Base-by-base conservation (phyloP, 2,797 vertebrate species). In the Hyperoplus immaculatus region DNA sequence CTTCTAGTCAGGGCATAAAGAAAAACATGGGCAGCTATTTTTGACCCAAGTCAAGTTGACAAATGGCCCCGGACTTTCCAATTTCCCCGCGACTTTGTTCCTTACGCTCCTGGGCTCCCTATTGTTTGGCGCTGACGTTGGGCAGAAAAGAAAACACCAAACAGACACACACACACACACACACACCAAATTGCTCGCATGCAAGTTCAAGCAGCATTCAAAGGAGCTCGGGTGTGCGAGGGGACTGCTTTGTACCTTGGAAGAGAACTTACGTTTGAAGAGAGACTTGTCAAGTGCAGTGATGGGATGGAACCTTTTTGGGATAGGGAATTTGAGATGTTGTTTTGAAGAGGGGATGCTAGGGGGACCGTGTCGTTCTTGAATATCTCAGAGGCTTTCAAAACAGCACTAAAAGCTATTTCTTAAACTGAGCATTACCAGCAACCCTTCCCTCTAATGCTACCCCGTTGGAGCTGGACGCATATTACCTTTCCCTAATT, bases 401-500 rank as follows among this genome's bases (percentile, higher is more conserved):
- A 80, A 62, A 36, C 63, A 74, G 45, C 58, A 54, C 45, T 77
- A 84, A 85, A 81, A 84, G 66, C 67, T 72, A 15, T 67, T 78
- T 84, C 21, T 85, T 79, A 80, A 87, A 73, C 58, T 5, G 59
- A 83, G 69, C 10, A 68, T 87, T 76, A 85, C 84, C 75, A 78
- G 79, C 64, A 1, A 1, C 69, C 49, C 45, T 72, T 73, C 58
- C 46, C 43, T 62, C 59, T 53, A 56, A 53, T 38, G 63, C 69
- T 55, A 43, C 50, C 21, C 60, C 73, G 56, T 81, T 86, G 73
- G 62, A 80, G 29, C 49, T 59, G 54, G 59, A 50, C 1, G 38
- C 75, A 82, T 71, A 87, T 91, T 89, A 89, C 82, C 70, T 57
- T 21, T 72, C 59, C 65, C 66, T 88, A 89, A 92, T 89, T 81